Conservation (phyloP, 1,140 invertebrate species). For the Scaptomyza pallida region DNA sequence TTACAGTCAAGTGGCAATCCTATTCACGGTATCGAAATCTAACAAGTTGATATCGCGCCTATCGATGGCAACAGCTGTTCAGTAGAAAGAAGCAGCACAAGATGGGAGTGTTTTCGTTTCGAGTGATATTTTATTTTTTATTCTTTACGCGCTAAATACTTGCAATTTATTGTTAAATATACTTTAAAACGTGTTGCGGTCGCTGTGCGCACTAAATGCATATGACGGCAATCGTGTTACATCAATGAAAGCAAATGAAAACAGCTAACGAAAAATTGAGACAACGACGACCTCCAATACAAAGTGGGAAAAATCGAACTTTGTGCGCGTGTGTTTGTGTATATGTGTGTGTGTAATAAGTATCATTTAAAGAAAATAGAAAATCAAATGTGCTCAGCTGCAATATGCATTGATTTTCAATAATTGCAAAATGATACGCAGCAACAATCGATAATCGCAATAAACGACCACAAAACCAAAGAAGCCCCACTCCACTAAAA, state of each 20-base stretch:
- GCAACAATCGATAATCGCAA: constrained; percentile 31
- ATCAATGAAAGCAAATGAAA: constrained; percentile 38
- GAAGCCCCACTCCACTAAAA: background rate
- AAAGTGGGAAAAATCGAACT: constrained; percentile 81
- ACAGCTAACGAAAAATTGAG: constrained; percentile 55
- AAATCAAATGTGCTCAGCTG: constrained; percentile 48
- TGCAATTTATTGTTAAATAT: constrained; percentile 41
- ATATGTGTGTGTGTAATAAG: constrained; percentile 52
- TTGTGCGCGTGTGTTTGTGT: constrained; percentile 45
- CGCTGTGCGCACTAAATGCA: constrained; percentile 22
- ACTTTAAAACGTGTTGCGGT: constrained; percentile 33
- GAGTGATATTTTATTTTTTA: constrained; percentile 49
- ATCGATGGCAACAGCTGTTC: constrained; percentile 83
- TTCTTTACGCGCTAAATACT: constrained; percentile 57
- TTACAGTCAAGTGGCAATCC: background rate
- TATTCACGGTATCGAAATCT: constrained; percentile 23
- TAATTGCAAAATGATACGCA: constrained; percentile 43
- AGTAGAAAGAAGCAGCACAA: constrained; percentile 54
- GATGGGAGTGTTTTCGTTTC: constrained; percentile 76
- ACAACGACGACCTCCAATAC: constrained; percentile 69
- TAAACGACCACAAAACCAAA: constrained; percentile 15
- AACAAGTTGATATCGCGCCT: constrained; percentile 34
- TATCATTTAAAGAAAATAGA: constrained; percentile 46
- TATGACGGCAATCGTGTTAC: constrained; percentile 24
- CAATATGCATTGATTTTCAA: constrained; percentile 43